Base-by-base conservation (phyloP, 2,113 vertebrate genomes). In the Coptodon bakossiorum region DNA sequence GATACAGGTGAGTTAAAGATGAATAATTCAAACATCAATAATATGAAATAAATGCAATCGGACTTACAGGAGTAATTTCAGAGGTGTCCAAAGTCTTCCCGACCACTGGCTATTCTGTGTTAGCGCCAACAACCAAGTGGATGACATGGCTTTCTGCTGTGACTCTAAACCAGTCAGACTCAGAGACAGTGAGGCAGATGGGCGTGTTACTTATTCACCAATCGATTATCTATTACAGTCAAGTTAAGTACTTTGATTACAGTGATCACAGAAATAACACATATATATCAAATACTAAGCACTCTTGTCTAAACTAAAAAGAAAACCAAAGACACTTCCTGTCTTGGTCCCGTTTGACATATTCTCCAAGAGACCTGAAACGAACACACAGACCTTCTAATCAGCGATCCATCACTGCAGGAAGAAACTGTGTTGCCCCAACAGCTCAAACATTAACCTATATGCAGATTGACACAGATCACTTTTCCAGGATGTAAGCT, bases 401-500 rank as follows among this genome's bases (percentile, higher is more conserved):
- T 73, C 76, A 68, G 16, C 34, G 66, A 36, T 13, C 34, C 53
- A 79, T 81, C 34, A 81, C 19, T 5, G n/a, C 56, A 31, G 78
- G 34, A 82, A 76, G 52, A 38, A 76, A 59, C 34, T 63, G 4
- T 43, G 14, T 13, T 83, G 27, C 7, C 4, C 13, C 3, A 6
- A 7, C 3, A 7, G 53, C 45, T 84, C 82, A n/a, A 89, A 87
- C 50, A 89, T 89, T 86, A 90, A 80, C 83, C 50, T 85, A 40
- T 48, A 81, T 78, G 48, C 22, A 83, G 45, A 83, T 27, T 88
- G 36, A 88, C 43, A 68, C 71, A 85, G 68, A 87, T 91, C 56
- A 27, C 16, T 52, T 88, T 90, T 92, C 86, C 81, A 81, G 68
- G 59, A 92, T 81, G 79, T 81, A 45, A 80, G 40, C 86, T 83